Base-by-base conservation (phyloP, 2,797 vertebrate genomes). In the Yasuhikotakia modesta region DNA sequence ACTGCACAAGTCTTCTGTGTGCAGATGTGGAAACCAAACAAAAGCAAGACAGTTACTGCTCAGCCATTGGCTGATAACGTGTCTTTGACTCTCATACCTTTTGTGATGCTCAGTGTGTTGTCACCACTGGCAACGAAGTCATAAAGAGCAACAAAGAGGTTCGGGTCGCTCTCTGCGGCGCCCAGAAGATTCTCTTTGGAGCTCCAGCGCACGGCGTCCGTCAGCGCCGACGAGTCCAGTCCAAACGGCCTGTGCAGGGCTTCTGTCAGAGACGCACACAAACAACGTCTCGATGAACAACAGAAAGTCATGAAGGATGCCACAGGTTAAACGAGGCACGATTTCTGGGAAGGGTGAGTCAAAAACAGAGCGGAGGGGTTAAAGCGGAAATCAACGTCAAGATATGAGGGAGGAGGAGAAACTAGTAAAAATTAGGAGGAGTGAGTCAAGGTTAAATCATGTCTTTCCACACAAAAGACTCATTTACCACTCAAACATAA, bases 71-170 rank as follows among this genome's bases (percentile, higher is more conserved):
- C 55, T 58, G 22, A 27, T 5, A 16, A 27, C 3, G 3, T 21
- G 2, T 12, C 55, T 55, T 76, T 58, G 12, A n/a, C 3, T 17
- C 6, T 57, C 84, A 87, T 90, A 99, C 98, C 98, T 98, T 99
- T 99, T 48, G 97, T 99, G 91, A 99, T 99, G 91, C 98, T 99
- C 82, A 99, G 96, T 0, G 98, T 99, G 91, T 99, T 99, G 94
- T 99, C 98, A 80, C 98, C 98, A 22, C 98, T 99, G 86, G 98
- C 98, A 60, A 99, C 98, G 84, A 99, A 99, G 91, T 99, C 97
- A 71, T 99, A 99, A 94, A 99, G 98, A 92, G 98, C 98, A 91
- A 99, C 96, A 58, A 99, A 99, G 87, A 99, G 96, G 92, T 99
- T 99, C 43, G 97, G 97, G 84, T 99, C 98, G 4, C 95, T 98